Percentiles rank a stretch among this genome's conserved stretches.
These are phyloP conservation scores for Chlorocebus sabaeus DNA, from an alignment of 2,113 vertebrate genomes.

Conservation along the genomic window DNA sequence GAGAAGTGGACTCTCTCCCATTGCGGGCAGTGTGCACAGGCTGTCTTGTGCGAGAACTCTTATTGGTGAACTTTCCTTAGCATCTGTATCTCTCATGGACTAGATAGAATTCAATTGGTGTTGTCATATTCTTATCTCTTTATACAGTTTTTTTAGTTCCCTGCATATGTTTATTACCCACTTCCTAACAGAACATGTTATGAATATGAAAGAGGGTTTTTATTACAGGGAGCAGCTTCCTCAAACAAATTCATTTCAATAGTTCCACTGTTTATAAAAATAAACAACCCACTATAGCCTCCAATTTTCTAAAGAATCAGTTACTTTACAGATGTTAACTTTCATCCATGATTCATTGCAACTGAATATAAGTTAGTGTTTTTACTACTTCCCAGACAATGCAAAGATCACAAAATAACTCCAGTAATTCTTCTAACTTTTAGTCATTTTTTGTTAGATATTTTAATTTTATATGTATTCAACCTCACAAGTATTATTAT, in stretches of 20 bases:
- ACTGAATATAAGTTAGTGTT: neutral
- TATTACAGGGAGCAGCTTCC: neutral
- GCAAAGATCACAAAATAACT: neutral
- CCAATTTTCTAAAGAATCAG: neutral
- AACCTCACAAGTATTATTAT: neutral
- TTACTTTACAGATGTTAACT: neutral
- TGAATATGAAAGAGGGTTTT: conserved; percentile 35
- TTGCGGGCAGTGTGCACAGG: rapidly evolving
- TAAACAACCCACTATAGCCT: neutral
- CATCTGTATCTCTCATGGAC: neutral
- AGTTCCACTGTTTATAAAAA: conserved; percentile 21
- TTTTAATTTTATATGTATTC: neutral
- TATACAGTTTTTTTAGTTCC: neutral
- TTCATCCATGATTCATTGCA: neutral
- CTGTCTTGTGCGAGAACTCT: neutral
- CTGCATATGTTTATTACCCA: neutral
- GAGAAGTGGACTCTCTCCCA: neutral
- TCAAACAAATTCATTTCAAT: conserved; percentile 38
- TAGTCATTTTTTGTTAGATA: neutral
- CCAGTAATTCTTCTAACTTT: neutral
- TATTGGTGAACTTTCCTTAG: neutral
- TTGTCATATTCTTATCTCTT: neutral
- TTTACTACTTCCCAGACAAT: neutral
- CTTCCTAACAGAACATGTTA: neutral
- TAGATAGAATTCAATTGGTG: neutral